Percentiles rank a stretch among this genome's conserved stretches.
Conservation (phyloP, 1,140 invertebrate species). For the Apocrypta bakeri region DNA sequence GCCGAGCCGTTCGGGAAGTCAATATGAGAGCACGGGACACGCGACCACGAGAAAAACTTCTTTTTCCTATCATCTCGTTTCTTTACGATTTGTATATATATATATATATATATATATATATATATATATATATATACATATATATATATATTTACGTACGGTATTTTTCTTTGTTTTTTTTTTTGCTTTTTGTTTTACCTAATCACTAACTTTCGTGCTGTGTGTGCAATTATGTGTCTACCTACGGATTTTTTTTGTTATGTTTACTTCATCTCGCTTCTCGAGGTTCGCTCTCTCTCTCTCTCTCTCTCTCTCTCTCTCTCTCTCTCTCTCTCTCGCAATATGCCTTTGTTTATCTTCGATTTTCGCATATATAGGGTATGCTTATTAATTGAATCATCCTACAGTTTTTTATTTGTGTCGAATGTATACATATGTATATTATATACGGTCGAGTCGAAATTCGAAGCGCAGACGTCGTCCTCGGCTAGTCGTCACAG, state of each 20-base stretch:
- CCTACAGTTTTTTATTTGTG: conserved; percentile 6
- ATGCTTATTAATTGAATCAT: conserved; percentile 18
- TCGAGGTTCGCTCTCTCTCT: conserved; percentile 35
- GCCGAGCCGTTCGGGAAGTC: conserved; percentile 24
- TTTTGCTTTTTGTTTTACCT: conserved; percentile 38
- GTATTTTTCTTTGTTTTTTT: conserved; percentile 45
- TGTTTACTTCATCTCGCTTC: conserved; percentile 42
- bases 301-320: conserved; percentile 3
- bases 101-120: conserved; percentile 31
- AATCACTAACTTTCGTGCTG: conserved; percentile 46
- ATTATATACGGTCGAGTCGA: conserved; percentile 46
- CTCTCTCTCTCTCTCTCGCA: background rate
- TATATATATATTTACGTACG: conserved; percentile 30
- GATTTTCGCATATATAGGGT: background rate
- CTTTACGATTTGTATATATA: conserved; percentile 26
- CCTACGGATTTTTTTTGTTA: conserved; percentile 42
- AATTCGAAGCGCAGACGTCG: conserved; percentile 48
- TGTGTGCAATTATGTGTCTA: conserved; percentile 50
- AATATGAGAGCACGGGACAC: conserved; percentile 42
- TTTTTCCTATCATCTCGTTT: conserved; percentile 18
- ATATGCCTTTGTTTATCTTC: background rate
- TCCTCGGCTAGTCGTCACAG: conserved; percentile 27
- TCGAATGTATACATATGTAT: conserved; percentile 40
- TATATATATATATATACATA: conserved; percentile 23
- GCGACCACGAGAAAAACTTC: conserved; percentile 33